Conservation (phyloP, 2,888 invertebrate genomes). For the Tortricodes alternella region DNA sequence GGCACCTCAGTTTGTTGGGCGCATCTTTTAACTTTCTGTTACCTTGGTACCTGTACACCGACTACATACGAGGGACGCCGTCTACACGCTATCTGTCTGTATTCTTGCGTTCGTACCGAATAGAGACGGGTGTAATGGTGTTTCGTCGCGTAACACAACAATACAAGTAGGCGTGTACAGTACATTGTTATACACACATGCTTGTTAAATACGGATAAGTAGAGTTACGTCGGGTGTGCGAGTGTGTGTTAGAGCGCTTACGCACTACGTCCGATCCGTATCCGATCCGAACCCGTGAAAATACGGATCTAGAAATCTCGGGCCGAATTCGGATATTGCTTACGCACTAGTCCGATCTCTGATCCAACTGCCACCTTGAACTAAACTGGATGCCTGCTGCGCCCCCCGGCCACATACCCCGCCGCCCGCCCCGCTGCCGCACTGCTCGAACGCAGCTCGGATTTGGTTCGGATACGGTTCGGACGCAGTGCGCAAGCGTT, state of each 20-base stretch:
- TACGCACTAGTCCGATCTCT: no score
- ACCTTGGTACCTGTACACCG: conserved; percentile 61
- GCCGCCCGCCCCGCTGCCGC: no score
- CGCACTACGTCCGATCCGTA: no score
- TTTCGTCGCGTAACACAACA: conserved; percentile 2
- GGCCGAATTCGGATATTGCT: no score
- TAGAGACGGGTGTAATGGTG: conserved; percentile 23
- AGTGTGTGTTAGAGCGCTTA: background rate
- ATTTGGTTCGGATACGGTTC: no score
- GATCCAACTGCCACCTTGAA: no score
- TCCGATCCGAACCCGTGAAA: no score
- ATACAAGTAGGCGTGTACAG: conserved; percentile 17
- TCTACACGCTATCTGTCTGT: conserved; percentile 34
- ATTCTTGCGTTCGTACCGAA: conserved; percentile 14
- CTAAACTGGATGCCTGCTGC: no score
- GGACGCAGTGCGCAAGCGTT: no score
- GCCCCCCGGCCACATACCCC: no score
- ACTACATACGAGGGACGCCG: conserved; percentile 65
- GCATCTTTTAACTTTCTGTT: conserved; percentile 43
- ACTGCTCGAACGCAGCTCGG: no score
- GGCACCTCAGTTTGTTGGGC: conserved; percentile 28
- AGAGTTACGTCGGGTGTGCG: background rate
- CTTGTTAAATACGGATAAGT: background rate
- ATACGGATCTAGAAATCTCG: no score
- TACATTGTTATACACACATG: conserved; percentile 12